Evolutionary conservation across 1,140 invertebrate genomes (phyloP), one percentile per base, ranked within the genome.

Genomic region (Drosophila littoralis): DNA sequence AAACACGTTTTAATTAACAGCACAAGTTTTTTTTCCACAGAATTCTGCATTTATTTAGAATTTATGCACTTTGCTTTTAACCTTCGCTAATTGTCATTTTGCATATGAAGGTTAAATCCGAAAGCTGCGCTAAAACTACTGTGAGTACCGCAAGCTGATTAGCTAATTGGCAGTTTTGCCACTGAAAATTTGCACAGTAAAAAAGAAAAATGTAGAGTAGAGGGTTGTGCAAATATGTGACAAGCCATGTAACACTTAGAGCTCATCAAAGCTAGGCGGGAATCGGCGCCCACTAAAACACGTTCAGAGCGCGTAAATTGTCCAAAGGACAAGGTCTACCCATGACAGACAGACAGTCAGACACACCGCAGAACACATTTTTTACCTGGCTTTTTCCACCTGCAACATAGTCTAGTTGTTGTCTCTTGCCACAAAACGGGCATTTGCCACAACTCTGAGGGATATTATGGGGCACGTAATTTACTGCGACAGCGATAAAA

Each of bases 401-500:
- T 61, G 67, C 52, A 52, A 17, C 50, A 42, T 66, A 42, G 28
- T 42, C 12, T 28, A 8, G 69, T 61, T 74, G 77, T 54, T 79
- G 77, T 69, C 46, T 22, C 50, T 46, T 48, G 46, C 52, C 70
- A 28, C 22, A 28, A 28, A 5, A 28, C 22, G 22, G 22, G 22
- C 64, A 54, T 68, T 63, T 75, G 51, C 54, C 68, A 48, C 55
- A 64, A 55, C 28, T 55, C 32, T 40, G 10, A 42, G 7, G 13
- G 38, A 57, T 43, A 66, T 69, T 82, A 79, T 78, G 75, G 55
- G 66, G 57, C 79, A 75, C 61, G 74, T 82, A 82, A 82, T 83
- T 84, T 80, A 83, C 77, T 61, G 58, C 63, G 77, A 84, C 77
- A 63, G 77, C 81, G 36, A 80, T 80, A 77, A 80, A 84, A 84